Evolutionary conservation across 2,888 invertebrate genomes (phyloP), one percentile per base, ranked within the genome.

Genomic region (Caenorhabditis wallacei): DNA sequence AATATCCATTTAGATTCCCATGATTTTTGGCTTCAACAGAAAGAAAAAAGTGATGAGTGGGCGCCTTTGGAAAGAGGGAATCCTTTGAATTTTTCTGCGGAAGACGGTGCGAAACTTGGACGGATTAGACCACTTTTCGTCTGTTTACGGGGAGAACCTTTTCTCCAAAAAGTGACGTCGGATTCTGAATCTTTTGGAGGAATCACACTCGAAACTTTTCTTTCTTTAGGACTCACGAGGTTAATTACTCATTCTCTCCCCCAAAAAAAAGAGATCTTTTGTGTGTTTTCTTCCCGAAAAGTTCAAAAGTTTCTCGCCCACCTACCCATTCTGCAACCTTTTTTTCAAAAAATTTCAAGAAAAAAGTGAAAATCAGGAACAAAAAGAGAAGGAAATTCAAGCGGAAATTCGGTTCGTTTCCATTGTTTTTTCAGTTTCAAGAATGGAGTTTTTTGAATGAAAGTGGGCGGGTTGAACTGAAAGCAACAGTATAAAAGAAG

Each of bases 161-260:
- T 30, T 30, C 30, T 8, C 3, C 59, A 48, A 51, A 3, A 30
- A 30, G 53, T 59, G 59, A 57, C 59, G 70, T 70, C 54, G 26
- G 10, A 24, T 30, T 43, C 26, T 46, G 46, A 37, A 43, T 30
- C 8, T 56, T 53, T n/a, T n/a, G 8, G 11, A 40, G 35, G 18
- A 59, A 37, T 71, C 56, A 54, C 24, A 37, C 46, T 63, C 48
- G 43, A 64, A 53, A 64, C 54, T 30, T 54, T 18, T 20, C 48
- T n/a, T n/a, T 11, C n/a, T n/a, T n/a, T n/a, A 26, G 8, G 8
- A 16, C 51, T 53, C 66, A 66, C 66, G 66, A 66, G 64, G 66
- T 37, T 48, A 40, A 72, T 61, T 64, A 63, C 63, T 40, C 53
- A 61, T 61, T 72, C n/a, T n/a, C n/a, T n/a, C n/a, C n/a, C n/a